Base-by-base conservation (phyloP, 2,888 invertebrate genomes). In the Brenthis hecate region DNA sequence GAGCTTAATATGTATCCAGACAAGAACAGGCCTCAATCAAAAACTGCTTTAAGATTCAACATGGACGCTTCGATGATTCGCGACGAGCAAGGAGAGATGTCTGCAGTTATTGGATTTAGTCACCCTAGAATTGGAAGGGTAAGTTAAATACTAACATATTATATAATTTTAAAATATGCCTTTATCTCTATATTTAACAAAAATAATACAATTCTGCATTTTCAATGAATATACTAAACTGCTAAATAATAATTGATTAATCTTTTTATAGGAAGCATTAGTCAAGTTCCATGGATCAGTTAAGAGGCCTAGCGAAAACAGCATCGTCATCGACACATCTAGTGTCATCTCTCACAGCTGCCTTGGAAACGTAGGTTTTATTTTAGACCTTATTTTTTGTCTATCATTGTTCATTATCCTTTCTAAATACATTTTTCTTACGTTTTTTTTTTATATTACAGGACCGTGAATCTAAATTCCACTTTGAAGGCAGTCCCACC, bases 21-120 rank as follows among this genome's bases (percentile, higher is more conserved):
- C 87, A 96, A 96, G 82, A 94, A 94, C 77, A 94, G 95, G 73
- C 96, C 96, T 0, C 93, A 94, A n/a, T 94, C 95, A 74, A 96
- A 95, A 80, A 94, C 95, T 0, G 91, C 94, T 0, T 78, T 95
- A 0, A 86, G 91, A 16, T 93, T 94, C 67, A 81, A 84, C 55
- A 86, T 94, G 0, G 94, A 96, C 73, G 75, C 94, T 3, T 86
- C 90, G 4, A 4, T 54, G 2, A 87, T 85, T 0, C 78, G 88
- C 0, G 93, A 94, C 4, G 86, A 93, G 3, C 86, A 93, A 62
- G 87, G 94, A 53, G 87, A 89, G 5, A 81, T 93, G 2, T 86
- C 87, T 2, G 94, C 94, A 2, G 94, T 95, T 73, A 78, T 94
- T 0, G 95, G 94, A 74, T 94, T 96, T 72, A 94, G 94, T 47